Evolutionary conservation across 2,797 vertebrate genomes (phyloP), one percentile per base, ranked within the genome.

Genomic region (Aplochiton taeniatus): DNA sequence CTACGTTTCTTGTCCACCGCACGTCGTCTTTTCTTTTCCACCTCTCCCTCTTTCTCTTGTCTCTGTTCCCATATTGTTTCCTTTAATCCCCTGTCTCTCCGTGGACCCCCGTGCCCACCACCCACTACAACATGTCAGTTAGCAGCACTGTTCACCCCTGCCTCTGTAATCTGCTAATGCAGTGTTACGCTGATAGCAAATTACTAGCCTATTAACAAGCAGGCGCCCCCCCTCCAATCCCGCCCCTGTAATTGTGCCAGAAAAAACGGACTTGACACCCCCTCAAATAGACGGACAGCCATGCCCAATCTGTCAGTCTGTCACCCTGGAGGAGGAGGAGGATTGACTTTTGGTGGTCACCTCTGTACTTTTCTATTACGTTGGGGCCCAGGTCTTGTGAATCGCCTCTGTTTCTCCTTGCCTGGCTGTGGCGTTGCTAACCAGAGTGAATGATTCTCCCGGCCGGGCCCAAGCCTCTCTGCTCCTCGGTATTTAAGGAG

Each of bases 121-220:
- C 53, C n/a, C 41, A 5, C 6, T 8, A 18, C 8, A 45, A 12
- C 11, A 49, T 75, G 69, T 66, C 58, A 52, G 67, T 65, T 72
- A 70, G 63, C 51, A 55, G 61, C 1, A 12, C 10, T 57, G 42
- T 57, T 46, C 59, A 61, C 54, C 62, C 47, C 4, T 66, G 63
- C 19, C 58, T 80, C 65, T 16, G n/a, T 81, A 79, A 85, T 89
- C 66, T 68, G 55, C 61, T 85, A 81, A 85, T 86, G 69, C 47
- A 77, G 73, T 54, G 65, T 61, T 82, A 61, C 3, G 0, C 72
- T 74, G 62, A 63, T 57, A 72, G 57, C 54, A 81, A 82, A 86
- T 86, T 77, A 76, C 68, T 56, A 62, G 45, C 60, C 58, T 69
- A 66, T 59, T 68, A 75, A 79, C 63, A 68, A n/a, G 46, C 48